Percentiles rank a stretch among this genome's conserved stretches.
These are phyloP conservation scores for Morpho deidamia DNA, from an alignment of 2,888 invertebrate genomes.

Conservation along the genomic window DNA sequence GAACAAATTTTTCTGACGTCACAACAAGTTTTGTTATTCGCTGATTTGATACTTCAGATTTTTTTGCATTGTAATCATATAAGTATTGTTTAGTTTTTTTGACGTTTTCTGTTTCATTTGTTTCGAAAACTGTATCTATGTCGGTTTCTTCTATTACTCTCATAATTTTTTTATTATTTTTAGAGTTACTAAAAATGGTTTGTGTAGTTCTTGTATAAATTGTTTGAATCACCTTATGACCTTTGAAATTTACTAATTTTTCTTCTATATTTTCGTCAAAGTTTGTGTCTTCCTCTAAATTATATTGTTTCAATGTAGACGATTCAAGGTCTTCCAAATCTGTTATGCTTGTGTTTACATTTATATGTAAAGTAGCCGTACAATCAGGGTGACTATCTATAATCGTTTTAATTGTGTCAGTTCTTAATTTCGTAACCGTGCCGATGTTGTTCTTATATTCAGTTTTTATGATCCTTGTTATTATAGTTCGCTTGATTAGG, in stretches of 20 bases:
- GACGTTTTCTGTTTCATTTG: slow-evolving; percentile 6
- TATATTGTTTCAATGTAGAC: slow-evolving; percentile 21
- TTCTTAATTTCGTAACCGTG: slow-evolving; percentile 27
- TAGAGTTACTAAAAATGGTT: slow-evolving; percentile 16
- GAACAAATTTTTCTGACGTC: slow-evolving; percentile 13
- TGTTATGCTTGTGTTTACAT: slow-evolving; percentile 25
- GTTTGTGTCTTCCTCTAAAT: slow-evolving; percentile 20
- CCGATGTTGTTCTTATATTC: slow-evolving; percentile 26
- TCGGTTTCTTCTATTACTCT: slow-evolving; percentile 3
- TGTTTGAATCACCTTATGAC: slow-evolving; percentile 11
- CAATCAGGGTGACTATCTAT: slow-evolving; percentile 28
- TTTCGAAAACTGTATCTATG: slow-evolving; percentile 6
- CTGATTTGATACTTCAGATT: slow-evolving; percentile 15
- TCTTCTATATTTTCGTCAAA: slow-evolving; percentile 12
- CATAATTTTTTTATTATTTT: slow-evolving; percentile 12
- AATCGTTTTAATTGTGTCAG: slow-evolving; percentile 26
- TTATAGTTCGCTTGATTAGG: slow-evolving; percentile 23
- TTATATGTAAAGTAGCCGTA: slow-evolving; percentile 17
- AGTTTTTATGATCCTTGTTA: slow-evolving; percentile 29
- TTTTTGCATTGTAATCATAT: slow-evolving; percentile 20
- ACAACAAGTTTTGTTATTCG: slow-evolving; percentile 18
- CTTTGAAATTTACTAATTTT: slow-evolving; percentile 13
- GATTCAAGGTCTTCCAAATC: slow-evolving; percentile 24
- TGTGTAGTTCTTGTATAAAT: slow-evolving; percentile 12
- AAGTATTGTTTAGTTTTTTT: slow-evolving; percentile 11